Evolutionary conservation across 2,888 invertebrate genomes (phyloP).

Genomic region (Strigamia maritima): DNA sequence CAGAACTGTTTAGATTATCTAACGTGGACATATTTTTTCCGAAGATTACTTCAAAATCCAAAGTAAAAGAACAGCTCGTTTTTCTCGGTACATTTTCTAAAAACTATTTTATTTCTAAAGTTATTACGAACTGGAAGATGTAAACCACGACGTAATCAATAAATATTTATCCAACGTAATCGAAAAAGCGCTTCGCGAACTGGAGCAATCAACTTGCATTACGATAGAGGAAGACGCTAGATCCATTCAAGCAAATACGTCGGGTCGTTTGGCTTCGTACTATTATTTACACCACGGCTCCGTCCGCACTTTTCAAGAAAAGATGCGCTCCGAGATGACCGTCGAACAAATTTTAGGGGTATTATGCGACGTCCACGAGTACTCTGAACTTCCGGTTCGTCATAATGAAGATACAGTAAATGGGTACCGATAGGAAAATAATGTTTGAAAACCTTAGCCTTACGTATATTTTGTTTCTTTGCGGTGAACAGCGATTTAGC

Average conservation of each 20-base stretch:
- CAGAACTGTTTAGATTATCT: conserved; percentile 93
- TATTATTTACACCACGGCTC: conserved; percentile 94
- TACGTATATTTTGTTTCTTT: neutral
- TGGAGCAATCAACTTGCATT: conserved; percentile 75
- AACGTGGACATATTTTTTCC: conserved; percentile 98
- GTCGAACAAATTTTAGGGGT: conserved; percentile 72
- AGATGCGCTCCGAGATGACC: conserved; percentile 63
- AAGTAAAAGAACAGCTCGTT: conserved; percentile 57
- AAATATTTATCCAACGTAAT: conserved; percentile 76
- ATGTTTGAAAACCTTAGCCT: no score
- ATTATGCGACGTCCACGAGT: conserved; percentile 80
- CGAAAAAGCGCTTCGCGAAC: conserved; percentile 68
- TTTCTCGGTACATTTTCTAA: neutral
- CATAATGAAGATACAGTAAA: conserved; percentile 96
- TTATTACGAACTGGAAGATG: conserved; percentile 41
- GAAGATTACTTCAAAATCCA: conserved; percentile 87
- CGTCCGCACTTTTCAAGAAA: conserved; percentile 74
- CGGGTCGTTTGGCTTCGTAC: conserved; percentile 91
- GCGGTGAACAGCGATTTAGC: conserved; percentile 68
- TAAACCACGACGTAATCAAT: conserved; percentile 50
- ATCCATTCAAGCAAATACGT: conserved; percentile 65
- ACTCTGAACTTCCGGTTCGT: conserved; percentile 88
- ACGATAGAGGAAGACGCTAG: conserved; percentile 68
- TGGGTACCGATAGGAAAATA: conserved; percentile 59
- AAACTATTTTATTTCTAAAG: conserved; percentile 29